Conservation (phyloP, 2,113 vertebrate species). For the Plecotus auritus region DNA sequence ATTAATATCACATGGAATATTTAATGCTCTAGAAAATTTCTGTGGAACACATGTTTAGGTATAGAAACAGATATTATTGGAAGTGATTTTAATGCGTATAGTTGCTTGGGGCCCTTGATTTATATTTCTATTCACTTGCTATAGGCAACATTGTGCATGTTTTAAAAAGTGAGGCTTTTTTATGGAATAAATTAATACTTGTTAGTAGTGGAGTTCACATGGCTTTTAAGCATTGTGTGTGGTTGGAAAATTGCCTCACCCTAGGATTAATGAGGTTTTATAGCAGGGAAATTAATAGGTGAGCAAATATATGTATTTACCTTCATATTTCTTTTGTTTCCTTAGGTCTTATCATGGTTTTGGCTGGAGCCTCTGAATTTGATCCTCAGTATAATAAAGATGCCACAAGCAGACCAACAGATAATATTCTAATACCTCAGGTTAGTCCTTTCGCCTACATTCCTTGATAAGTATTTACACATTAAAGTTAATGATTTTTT, state of each 20-base stretch:
- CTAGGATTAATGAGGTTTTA: not conserved
- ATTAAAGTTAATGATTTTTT: slow-evolving; percentile 27
- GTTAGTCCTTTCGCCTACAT: slow-evolving; percentile 75
- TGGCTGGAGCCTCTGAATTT: slow-evolving; percentile 97
- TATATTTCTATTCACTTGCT: not conserved
- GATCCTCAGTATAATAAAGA: slow-evolving; percentile 99
- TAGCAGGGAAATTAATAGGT: not conserved
- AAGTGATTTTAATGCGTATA: slow-evolving; percentile 4
- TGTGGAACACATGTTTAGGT: not conserved
- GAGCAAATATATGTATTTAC: slow-evolving; percentile 2
- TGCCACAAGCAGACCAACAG: slow-evolving; percentile 94
- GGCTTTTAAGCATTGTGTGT: not conserved
- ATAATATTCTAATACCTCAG: slow-evolving; percentile 97
- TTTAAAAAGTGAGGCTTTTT: slow-evolving; percentile 27
- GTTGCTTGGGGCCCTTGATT: not conserved
- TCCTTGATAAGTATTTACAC: not conserved
- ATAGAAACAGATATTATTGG: not conserved
- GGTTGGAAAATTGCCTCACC: not conserved
- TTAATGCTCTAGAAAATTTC: not conserved
- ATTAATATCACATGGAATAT: not conserved
- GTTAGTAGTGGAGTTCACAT: not conserved
- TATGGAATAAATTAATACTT: not conserved
- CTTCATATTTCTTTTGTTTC: slow-evolving; percentile 56
- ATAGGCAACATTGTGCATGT: not conserved
- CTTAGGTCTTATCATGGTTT: slow-evolving; percentile 94